Percentiles rank a stretch among this genome's conserved stretches.
phyloP scores from a whole-genome alignment of 1,140 invertebrate genomes.

The Drosophila ananassae region DNA sequence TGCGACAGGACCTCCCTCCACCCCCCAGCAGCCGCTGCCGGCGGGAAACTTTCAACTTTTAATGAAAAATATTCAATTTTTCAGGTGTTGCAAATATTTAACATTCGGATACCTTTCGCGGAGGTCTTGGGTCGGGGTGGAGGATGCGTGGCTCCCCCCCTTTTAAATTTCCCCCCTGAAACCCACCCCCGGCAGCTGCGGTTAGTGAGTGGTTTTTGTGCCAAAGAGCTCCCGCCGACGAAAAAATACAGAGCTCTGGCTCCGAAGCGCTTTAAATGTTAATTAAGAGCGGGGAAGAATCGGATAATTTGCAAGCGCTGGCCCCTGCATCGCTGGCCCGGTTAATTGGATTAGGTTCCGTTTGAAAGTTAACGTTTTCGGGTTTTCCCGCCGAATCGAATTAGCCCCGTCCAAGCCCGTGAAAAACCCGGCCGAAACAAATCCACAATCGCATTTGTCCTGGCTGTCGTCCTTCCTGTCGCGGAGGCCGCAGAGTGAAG shows the following conservation, averaged over 20 bases:
- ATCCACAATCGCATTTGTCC: constrained; percentile 3
- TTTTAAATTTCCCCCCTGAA: neutral
- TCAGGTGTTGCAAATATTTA: constrained; percentile 80
- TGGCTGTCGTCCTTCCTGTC: neutral
- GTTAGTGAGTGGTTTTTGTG: constrained; percentile 20
- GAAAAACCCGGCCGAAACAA: constrained; percentile 7
- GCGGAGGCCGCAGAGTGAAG: neutral
- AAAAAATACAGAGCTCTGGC: neutral
- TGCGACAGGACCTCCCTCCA: neutral
- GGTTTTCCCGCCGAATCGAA: constrained; percentile 31
- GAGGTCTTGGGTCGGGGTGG: neutral
- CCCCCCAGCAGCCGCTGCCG: constrained; percentile 34
- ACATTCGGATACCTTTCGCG: constrained; percentile 59
- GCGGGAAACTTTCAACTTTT: constrained; percentile 72
- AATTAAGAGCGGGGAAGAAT: constrained; percentile 60
- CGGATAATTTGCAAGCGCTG: constrained; percentile 54
- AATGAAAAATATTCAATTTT: constrained; percentile 82
- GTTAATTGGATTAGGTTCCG: constrained; percentile 57
- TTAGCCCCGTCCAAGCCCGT: constrained; percentile 7
- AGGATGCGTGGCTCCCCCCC: constrained; percentile 1
- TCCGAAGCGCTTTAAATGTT: constrained; percentile 72
- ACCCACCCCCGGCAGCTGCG: constrained; percentile 14
- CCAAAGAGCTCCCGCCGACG: constrained; percentile 24
- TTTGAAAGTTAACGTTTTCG: constrained; percentile 32
- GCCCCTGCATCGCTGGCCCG: constrained; percentile 3